Percentiles rank a stretch among this genome's conserved stretches.
These are phyloP conservation scores for Oenanthe melanoleuca DNA, from an alignment of 2,113 vertebrate species.

Conservation along the genomic window DNA sequence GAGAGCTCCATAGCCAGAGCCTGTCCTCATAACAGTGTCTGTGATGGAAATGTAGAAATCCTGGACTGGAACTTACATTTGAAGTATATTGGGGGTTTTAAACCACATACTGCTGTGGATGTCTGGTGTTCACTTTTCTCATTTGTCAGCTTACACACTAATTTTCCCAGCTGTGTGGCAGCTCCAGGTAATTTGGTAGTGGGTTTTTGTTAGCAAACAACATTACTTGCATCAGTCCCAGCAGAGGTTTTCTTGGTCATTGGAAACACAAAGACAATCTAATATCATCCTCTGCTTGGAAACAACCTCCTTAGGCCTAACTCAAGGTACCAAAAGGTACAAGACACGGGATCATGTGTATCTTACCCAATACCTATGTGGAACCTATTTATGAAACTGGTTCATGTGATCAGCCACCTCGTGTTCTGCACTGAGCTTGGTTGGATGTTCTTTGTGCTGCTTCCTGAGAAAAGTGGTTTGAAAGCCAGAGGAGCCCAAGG, in stretches of 20 bases:
- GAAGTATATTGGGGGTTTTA: background rate
- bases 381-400: background rate
- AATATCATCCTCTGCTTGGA: background rate
- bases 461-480: background rate
- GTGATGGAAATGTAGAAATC: background rate
- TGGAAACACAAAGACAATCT: background rate
- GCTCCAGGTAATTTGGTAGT: background rate
- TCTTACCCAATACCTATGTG: accelerated
- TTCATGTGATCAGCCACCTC: accelerated
- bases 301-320: background rate
- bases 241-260: background rate
- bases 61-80: background rate
- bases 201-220: background rate
- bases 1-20: background rate
- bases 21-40: background rate
- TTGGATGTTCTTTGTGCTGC: background rate
- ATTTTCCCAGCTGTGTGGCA: background rate
- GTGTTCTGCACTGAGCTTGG: background rate
- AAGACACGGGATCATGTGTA: background rate
- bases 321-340: background rate
- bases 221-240: background rate
- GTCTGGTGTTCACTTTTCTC: background rate
- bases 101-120: background rate
- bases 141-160: background rate
- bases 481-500: background rate